Conservation (phyloP, 2,113 vertebrate genomes). For the Thunnus maccoyii region DNA sequence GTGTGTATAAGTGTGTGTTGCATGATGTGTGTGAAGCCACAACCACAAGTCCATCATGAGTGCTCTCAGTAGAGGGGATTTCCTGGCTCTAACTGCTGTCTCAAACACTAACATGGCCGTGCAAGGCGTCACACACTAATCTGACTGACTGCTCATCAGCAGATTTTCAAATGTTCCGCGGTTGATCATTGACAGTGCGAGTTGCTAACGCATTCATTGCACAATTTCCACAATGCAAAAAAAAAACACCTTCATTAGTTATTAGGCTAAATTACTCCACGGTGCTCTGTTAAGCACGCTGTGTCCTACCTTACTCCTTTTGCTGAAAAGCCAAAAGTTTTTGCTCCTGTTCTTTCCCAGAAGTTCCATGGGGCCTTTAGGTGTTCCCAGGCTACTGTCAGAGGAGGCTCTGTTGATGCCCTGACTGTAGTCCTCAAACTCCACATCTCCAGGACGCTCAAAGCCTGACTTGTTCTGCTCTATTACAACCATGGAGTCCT, state of each 20-base stretch:
- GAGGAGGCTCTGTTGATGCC: constrained; percentile 90
- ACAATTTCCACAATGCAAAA: background rate
- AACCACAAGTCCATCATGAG: constrained; percentile 46
- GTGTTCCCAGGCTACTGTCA: constrained; percentile 90
- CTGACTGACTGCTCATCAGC: constrained; percentile 10
- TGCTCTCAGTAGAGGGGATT: constrained; percentile 40
- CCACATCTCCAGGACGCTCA: constrained; percentile 89
- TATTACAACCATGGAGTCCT: constrained; percentile 90
- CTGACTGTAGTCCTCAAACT: constrained; percentile 94
- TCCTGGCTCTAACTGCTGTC: constrained; percentile 44
- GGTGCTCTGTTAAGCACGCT: background rate
- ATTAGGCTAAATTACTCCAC: background rate
- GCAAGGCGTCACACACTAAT: constrained; percentile 28
- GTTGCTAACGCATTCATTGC: background rate
- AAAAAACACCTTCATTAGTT: background rate
- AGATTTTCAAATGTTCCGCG: background rate
- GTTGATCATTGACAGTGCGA: background rate
- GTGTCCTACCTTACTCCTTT: constrained; percentile 90
- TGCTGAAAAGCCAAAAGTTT: constrained; percentile 91
- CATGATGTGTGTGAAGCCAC: constrained; percentile 33
- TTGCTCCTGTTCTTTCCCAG: constrained; percentile 86
- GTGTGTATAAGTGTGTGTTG: constrained; percentile 20
- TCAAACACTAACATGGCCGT: constrained; percentile 23
- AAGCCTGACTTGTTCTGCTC: constrained; percentile 94
- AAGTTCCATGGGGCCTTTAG: constrained; percentile 86